Conservation (phyloP, 2,113 vertebrate species). For the Chlorodrepanis virens region DNA sequence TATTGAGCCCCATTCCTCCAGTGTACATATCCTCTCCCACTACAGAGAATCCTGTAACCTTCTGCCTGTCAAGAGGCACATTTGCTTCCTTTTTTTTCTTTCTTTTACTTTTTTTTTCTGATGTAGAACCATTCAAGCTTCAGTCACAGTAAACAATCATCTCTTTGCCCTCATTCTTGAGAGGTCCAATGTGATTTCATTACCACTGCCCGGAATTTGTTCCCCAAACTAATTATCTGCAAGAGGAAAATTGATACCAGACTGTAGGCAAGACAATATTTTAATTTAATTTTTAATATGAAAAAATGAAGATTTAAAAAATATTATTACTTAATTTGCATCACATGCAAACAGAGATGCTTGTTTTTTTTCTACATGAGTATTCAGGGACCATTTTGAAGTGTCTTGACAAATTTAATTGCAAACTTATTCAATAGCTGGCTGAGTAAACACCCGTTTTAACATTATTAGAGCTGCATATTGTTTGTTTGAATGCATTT, state of each 20-base stretch:
- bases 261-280: background rate
- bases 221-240: background rate
- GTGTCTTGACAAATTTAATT: background rate
- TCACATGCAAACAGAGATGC: background rate
- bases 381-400: background rate
- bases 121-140: background rate
- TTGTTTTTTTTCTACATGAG: background rate
- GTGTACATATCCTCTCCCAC: background rate
- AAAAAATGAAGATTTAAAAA: background rate
- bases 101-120: no score
- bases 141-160: background rate
- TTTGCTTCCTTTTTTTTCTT: background rate
- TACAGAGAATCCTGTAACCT: background rate
- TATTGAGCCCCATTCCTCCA: background rate
- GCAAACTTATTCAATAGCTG: background rate
- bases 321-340: background rate
- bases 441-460: background rate
- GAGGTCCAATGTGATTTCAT: background rate
- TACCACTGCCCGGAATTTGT: background rate
- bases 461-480: background rate
- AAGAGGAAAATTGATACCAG: background rate
- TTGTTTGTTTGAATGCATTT: background rate
- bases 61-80: background rate
- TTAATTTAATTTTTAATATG: background rate
- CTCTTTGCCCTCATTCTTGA: background rate